A percentile compares a stretch with the other conserved stretches of the same genome.
phyloP scores from a whole-genome alignment of 1,140 invertebrate genomes.

The Pteromalus puparum region DNA sequence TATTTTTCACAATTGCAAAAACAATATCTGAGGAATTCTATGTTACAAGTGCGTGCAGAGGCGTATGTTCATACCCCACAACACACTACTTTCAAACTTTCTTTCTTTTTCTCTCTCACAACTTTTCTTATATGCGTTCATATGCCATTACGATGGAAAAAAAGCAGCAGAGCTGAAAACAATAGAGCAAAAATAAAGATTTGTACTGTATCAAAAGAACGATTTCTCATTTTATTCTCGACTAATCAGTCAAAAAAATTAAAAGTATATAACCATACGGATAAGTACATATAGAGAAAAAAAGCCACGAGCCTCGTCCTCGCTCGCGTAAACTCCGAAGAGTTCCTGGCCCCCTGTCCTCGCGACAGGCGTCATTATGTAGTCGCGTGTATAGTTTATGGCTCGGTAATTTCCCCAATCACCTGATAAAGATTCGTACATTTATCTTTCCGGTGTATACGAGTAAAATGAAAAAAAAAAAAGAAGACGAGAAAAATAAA shows the following conservation, averaged over 20 bases:
- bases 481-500: slow-evolving; percentile 26
- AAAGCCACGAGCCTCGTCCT: slow-evolving; percentile 58
- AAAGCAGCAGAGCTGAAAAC: background rate
- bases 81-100: slow-evolving; percentile 18
- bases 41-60: slow-evolving; percentile 39
- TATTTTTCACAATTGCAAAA: slow-evolving; percentile 65
- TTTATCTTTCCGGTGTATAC: slow-evolving; percentile 42
- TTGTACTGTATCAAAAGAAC: slow-evolving; percentile 13
- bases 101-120: slow-evolving; percentile 27
- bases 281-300: slow-evolving; percentile 26
- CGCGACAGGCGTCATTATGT: slow-evolving; percentile 61
- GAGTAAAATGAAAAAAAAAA: slow-evolving; percentile 19
- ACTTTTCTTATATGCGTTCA: slow-evolving; percentile 22
- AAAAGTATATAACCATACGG: background rate
- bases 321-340: slow-evolving; percentile 64
- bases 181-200: slow-evolving; percentile 14
- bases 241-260: background rate
- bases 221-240: background rate
- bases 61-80: slow-evolving; percentile 42
- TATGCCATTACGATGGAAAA: background rate
- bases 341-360: slow-evolving; percentile 66
- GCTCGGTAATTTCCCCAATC: slow-evolving; percentile 51
- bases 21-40: slow-evolving; percentile 33
- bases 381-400: slow-evolving; percentile 56
- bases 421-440: slow-evolving; percentile 37